Percentiles rank a stretch among this genome's conserved stretches.
Conservation (phyloP, 2,888 invertebrate species). For the Cephus spinipes region DNA sequence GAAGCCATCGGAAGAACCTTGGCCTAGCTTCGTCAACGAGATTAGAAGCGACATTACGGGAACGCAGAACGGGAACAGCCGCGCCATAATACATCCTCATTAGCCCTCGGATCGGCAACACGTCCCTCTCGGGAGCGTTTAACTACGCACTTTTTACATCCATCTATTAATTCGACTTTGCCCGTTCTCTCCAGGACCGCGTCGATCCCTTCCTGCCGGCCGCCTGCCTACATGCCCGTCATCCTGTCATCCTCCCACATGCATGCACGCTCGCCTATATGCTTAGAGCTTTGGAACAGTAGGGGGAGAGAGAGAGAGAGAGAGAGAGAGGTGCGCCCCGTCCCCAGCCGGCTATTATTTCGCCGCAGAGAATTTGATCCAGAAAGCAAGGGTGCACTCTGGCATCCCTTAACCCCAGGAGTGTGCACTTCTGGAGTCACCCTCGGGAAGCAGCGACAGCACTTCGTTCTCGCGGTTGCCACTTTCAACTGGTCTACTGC, state of each 20-base stretch:
- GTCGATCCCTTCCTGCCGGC: constrained; percentile 18
- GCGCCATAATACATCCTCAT: constrained; percentile 59
- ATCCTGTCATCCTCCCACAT: neutral
- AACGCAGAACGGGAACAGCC: neutral
- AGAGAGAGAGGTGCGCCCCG: constrained; percentile 44
- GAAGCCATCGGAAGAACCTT: neutral
- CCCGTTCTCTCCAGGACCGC: constrained; percentile 8
- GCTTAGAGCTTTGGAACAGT: neutral
- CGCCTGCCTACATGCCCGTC: neutral
- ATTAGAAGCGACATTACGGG: neutral
- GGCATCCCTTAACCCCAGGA: neutral
- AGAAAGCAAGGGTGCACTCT: neutral
- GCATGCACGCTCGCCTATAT: neutral
- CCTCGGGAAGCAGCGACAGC: neutral
- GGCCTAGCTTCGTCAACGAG: neutral
- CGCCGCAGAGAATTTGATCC: neutral
- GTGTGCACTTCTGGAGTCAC: neutral
- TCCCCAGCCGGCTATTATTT: neutral
- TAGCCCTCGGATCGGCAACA: constrained; percentile 44
- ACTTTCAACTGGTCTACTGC: neutral
- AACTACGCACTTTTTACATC: constrained; percentile 40
- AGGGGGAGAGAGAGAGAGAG: no score
- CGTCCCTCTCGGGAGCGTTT: constrained; percentile 39
- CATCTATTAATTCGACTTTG: constrained; percentile 59
- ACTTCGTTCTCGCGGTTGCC: neutral